Evolutionary conservation across 2,113 vertebrate species (phyloP).

Genomic region (Callopanchax toddi): DNA sequence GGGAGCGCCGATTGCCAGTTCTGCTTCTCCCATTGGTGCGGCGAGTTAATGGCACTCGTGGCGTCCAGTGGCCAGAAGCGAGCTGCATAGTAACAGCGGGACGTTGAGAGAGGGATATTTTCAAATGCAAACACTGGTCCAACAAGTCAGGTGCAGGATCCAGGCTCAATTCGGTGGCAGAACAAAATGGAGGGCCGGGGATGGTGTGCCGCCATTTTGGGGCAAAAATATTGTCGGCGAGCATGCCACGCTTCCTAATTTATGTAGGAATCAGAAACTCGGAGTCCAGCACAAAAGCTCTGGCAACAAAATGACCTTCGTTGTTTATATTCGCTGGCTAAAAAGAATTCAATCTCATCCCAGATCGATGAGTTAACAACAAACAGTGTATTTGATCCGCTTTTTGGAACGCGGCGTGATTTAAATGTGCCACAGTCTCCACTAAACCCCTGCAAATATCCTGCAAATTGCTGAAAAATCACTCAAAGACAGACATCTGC

Average conservation of each 20-base stretch:
- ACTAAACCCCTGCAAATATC: conserved; percentile 54
- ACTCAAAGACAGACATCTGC: conserved; percentile 66
- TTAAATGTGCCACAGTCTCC: conserved; percentile 54
- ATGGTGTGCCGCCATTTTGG: conserved; percentile 73
- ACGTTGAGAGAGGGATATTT: conserved; percentile 58
- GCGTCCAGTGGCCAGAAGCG: conserved; percentile 56
- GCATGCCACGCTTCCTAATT: conserved; percentile 55
- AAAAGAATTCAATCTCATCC: neutral
- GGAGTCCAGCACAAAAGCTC: conserved; percentile 16
- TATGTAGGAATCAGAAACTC: conserved; percentile 44
- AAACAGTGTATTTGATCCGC: conserved; percentile 28
- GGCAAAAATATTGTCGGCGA: conserved; percentile 64
- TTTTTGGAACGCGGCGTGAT: conserved; percentile 38
- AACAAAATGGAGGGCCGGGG: conserved; percentile 74
- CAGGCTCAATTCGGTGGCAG: conserved; percentile 61
- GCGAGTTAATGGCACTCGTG: conserved; percentile 39
- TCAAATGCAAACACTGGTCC: conserved; percentile 64
- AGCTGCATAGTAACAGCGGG: conserved; percentile 67
- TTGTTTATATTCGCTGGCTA: conserved; percentile 17
- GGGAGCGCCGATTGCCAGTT: conserved; percentile 32
- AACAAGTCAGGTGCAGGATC: conserved; percentile 72
- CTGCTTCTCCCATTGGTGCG: conserved; percentile 60
- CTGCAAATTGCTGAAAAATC: conserved; percentile 57
- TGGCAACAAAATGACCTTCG: conserved; percentile 45
- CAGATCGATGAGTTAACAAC: conserved; percentile 47